Evolutionary conservation across 2,113 vertebrate species (phyloP).

Genomic region (Chaetura pelagica): DNA sequence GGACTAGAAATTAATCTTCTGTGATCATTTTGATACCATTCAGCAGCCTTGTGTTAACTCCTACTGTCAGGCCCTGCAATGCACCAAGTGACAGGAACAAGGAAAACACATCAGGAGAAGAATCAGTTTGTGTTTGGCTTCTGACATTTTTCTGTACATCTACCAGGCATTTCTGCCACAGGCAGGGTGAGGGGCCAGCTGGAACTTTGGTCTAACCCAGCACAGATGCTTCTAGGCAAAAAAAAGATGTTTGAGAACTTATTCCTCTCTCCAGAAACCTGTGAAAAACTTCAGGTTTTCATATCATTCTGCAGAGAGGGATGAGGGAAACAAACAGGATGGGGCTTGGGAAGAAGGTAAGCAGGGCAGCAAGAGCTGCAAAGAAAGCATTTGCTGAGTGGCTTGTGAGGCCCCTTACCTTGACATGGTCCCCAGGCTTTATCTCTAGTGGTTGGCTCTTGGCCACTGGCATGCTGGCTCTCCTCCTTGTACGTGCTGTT

Average conservation of each 20-base stretch:
- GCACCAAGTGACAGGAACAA: background rate
- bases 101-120: background rate
- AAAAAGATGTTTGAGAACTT: background rate
- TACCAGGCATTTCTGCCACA: background rate
- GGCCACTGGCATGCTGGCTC: background rate
- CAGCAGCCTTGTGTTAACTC: background rate
- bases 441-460: background rate
- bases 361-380: background rate
- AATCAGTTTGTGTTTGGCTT: background rate
- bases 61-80: background rate
- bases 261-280: background rate
- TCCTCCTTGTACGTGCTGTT: background rate
- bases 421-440: background rate
- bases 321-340: background rate
- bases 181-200: background rate
- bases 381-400: background rate
- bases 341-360: background rate
- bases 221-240: background rate
- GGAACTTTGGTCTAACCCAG: background rate
- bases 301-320: background rate
- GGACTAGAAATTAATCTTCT: background rate
- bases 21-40: background rate
- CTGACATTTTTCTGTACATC: background rate
- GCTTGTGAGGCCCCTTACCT: background rate
- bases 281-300: background rate